These are phyloP conservation scores for Caenorhabditis imperialis DNA, from an alignment of 2,888 invertebrate genomes.

Conservation along the genomic window DNA sequence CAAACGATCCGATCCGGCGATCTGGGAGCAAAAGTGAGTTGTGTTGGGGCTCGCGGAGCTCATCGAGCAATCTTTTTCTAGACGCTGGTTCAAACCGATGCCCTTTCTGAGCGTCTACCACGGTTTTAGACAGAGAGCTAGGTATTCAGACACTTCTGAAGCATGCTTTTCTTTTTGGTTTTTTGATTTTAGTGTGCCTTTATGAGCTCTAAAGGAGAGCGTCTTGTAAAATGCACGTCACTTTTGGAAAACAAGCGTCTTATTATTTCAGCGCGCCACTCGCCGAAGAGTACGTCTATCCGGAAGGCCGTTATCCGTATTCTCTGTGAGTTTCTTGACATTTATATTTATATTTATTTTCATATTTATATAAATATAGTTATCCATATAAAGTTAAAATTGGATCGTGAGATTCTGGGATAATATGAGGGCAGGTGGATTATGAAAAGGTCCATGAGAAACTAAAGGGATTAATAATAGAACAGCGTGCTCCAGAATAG, in stretches of 20 bases:
- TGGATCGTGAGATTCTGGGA: no score
- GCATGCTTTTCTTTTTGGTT: no score
- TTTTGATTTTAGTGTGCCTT: no score
- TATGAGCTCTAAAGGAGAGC: no score
- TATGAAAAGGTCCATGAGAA: no score
- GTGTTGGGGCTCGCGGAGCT: neutral
- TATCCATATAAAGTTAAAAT: no score
- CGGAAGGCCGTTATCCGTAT: conserved; percentile 44
- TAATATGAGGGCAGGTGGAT: no score
- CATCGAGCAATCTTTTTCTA: neutral
- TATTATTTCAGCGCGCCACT: conserved; percentile 16
- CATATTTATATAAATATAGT: no score
- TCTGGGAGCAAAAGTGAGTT: conserved; percentile 37
- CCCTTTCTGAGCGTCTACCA: conserved; percentile 2
- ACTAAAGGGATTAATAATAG: no score
- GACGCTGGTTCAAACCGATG: conserved; percentile 6
- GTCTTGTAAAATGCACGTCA: no score
- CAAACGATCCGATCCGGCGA: conserved; percentile 56
- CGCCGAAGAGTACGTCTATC: conserved; percentile 28
- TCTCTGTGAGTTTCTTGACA: conserved; percentile 23
- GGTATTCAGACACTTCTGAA: neutral
- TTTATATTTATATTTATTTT: no score
- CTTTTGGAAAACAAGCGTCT: neutral
- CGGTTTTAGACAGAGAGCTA: neutral
- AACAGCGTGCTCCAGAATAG: no score